phyloP scores from a whole-genome alignment of 2,113 vertebrate genomes.

The Plestiodon gilberti region DNA sequence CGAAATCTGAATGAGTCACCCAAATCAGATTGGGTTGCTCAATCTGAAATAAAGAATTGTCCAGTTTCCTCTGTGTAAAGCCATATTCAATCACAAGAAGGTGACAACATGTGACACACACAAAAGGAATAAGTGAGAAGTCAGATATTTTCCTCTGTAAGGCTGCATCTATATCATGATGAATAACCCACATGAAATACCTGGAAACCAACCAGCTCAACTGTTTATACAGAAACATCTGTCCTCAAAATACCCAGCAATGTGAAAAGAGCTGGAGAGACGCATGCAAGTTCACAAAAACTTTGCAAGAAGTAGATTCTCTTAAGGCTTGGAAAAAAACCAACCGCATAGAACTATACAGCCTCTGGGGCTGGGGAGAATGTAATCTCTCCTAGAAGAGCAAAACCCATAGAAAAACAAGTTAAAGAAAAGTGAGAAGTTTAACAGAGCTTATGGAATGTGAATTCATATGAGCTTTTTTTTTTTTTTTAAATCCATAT shows the following conservation, averaged over 20 bases:
- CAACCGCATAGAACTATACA: not conserved
- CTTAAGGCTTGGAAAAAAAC: not conserved
- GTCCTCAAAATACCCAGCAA: not conserved
- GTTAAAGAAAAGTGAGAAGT: rapidly evolving
- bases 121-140: slow-evolving; percentile 9
- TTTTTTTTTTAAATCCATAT: not conserved
- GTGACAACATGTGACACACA: not conserved
- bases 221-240: rapidly evolving
- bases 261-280: not conserved
- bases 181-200: not conserved
- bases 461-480: not conserved
- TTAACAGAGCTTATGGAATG: not conserved
- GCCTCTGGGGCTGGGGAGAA: not conserved
- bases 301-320: not conserved
- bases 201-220: not conserved
- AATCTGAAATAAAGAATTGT: slow-evolving; percentile 11
- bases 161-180: not conserved
- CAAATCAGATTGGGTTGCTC: not conserved
- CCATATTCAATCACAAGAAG: not conserved
- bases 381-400: not conserved
- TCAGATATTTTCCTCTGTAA: rapidly evolving
- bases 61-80: not conserved
- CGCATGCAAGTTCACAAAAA: not conserved
- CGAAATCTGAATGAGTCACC: not conserved
- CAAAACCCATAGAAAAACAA: not conserved